phyloP scores from a whole-genome alignment of 2,888 invertebrate species.

The Papilio protenor region DNA sequence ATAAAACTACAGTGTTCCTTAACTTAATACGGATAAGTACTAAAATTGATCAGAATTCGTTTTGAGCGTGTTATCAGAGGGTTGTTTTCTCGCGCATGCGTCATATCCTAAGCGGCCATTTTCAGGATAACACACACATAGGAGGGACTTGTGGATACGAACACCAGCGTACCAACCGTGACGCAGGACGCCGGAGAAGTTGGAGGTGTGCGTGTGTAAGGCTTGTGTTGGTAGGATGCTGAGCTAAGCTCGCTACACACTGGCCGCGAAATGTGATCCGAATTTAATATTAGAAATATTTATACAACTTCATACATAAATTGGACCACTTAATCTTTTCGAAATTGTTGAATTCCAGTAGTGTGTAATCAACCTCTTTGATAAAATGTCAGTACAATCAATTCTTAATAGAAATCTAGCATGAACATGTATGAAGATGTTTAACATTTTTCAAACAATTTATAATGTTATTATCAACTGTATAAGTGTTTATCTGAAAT shows the following conservation, averaged over 20 bases:
- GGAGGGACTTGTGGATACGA: constrained; percentile 46
- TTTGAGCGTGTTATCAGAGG: constrained; percentile 30
- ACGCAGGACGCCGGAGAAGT: constrained; percentile 54
- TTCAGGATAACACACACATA: constrained; percentile 71
- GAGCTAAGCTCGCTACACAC: constrained; percentile 65
- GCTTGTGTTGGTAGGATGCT: constrained; percentile 71
- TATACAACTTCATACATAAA: background rate
- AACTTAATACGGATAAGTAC: constrained; percentile 36
- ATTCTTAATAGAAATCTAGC: background rate
- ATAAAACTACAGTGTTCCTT: constrained; percentile 42
- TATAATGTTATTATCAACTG: too few relatives aligned
- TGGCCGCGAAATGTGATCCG: constrained; percentile 51
- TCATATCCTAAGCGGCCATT: constrained; percentile 71
- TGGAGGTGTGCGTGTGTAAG: constrained; percentile 51
- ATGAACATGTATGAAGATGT: background rate
- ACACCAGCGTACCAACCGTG: constrained; percentile 61
- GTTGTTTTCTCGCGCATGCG: constrained; percentile 66
- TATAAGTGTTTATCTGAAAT: background rate
- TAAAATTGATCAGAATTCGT: constrained; percentile 42
- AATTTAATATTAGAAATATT: constrained; percentile 19
- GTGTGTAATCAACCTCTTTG: background rate
- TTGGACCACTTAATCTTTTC: background rate
- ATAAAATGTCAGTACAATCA: background rate
- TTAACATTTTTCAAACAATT: background rate
- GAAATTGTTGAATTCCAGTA: background rate